Percentiles rank a stretch among this genome's conserved stretches.
phyloP scores from a whole-genome alignment of 1,140 invertebrate species.

The Cecropterus lyciades region DNA sequence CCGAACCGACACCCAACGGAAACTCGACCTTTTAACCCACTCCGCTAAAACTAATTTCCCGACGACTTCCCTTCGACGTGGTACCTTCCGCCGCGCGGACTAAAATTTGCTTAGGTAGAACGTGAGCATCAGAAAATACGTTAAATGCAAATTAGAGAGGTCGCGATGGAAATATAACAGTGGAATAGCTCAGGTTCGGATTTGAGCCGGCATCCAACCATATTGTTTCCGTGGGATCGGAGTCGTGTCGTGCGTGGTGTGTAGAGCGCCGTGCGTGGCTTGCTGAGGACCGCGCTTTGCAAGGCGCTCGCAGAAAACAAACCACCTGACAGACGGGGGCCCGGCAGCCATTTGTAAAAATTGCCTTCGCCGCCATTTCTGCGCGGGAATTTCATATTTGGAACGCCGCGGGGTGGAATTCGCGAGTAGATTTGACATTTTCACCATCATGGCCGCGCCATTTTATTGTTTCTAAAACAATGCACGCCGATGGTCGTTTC shows the following conservation, averaged over 20 bases:
- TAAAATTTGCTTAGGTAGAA: conserved; percentile 65
- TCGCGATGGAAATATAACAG: conserved; percentile 59
- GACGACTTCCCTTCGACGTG: conserved; percentile 12
- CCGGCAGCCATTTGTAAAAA: conserved; percentile 82
- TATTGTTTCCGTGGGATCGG: background rate
- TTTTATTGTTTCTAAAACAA: conserved; percentile 81
- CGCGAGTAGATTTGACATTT: conserved; percentile 75
- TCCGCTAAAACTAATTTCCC: conserved; percentile 44
- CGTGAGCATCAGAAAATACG: conserved; percentile 71
- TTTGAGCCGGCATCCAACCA: background rate
- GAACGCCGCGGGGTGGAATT: conserved; percentile 75
- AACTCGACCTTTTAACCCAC: conserved; percentile 53
- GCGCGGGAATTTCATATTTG: conserved; percentile 78
- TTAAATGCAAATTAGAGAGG: conserved; percentile 74
- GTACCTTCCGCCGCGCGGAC: conserved; percentile 38
- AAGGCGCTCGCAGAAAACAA: conserved; percentile 61
- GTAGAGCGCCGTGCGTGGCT: conserved; percentile 43
- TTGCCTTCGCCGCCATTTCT: conserved; percentile 79
- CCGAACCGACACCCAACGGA: conserved; percentile 52
- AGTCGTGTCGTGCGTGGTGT: conserved; percentile 2
- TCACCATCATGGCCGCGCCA: conserved; percentile 71
- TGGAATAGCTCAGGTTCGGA: conserved; percentile 54
- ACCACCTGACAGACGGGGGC: conserved; percentile 62
- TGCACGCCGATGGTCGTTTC: conserved; percentile 67
- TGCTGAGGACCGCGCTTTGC: conserved; percentile 40